Percentiles rank a stretch among this genome's conserved stretches.
Evolutionary conservation across 2,888 invertebrate genomes (phyloP).

Genomic region (Rhaphigaster nebulosa): DNA sequence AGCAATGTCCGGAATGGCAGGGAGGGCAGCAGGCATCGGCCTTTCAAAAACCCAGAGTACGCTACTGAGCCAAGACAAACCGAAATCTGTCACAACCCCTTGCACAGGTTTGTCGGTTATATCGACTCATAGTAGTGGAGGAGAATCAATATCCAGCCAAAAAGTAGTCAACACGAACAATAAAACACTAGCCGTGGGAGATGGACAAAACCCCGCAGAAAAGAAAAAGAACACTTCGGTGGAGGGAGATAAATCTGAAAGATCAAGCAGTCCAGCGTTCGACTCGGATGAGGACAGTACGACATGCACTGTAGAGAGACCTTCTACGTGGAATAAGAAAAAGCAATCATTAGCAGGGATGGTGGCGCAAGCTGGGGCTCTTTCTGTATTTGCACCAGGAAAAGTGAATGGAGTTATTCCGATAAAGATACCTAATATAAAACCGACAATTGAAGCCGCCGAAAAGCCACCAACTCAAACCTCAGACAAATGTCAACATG

Average conservation of each 20-base stretch:
- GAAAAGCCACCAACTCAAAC: slow-evolving; percentile 62
- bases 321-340: slow-evolving; percentile 65
- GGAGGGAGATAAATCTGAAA: slow-evolving; percentile 80
- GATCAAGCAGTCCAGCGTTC: slow-evolving; percentile 93
- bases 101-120: slow-evolving; percentile 66
- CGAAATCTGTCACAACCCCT: slow-evolving; percentile 65
- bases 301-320: slow-evolving; percentile 65
- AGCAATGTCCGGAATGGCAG: slow-evolving; percentile 92
- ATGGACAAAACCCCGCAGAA: slow-evolving; percentile 67
- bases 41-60: slow-evolving; percentile 82
- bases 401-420: slow-evolving; percentile 68
- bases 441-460: slow-evolving; percentile 66
- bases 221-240: slow-evolving; percentile 68
- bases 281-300: slow-evolving; percentile 90
- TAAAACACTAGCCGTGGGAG: slow-evolving; percentile 68
- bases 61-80: slow-evolving; percentile 79
- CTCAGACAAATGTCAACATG: slow-evolving; percentile 60
- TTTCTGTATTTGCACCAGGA: slow-evolving; percentile 69
- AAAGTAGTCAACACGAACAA: slow-evolving; percentile 64
- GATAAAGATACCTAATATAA: slow-evolving; percentile 68
- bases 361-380: slow-evolving; percentile 77
- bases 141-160: slow-evolving; percentile 69
- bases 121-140: slow-evolving; percentile 62
- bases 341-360: slow-evolving; percentile 79
- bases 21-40: slow-evolving; percentile 87